These are phyloP conservation scores for Myotis lucifugus DNA, from an alignment of 2,113 vertebrate species.

Conservation along the genomic window DNA sequence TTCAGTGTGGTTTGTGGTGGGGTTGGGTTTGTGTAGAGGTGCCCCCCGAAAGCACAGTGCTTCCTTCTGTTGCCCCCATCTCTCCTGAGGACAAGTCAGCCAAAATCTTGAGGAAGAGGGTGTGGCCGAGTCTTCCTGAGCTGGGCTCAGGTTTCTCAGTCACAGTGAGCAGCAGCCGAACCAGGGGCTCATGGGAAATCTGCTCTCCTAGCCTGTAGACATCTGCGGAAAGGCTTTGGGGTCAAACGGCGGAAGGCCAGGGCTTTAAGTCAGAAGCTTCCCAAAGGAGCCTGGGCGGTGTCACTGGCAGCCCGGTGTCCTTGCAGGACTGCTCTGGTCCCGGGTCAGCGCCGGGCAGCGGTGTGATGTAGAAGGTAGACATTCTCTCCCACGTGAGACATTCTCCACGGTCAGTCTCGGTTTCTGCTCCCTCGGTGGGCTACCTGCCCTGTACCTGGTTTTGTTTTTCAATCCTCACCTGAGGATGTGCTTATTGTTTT, in stretches of 20 bases:
- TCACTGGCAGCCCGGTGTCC: background rate
- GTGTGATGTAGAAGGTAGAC: background rate
- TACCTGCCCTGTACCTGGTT: background rate
- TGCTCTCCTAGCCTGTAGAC: background rate
- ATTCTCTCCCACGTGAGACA: background rate
- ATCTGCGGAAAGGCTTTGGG: background rate
- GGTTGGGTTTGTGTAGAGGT: background rate
- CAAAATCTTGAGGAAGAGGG: background rate
- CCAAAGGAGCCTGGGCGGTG: background rate
- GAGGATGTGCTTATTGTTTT: no score
- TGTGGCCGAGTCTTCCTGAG: background rate
- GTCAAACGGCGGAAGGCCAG: background rate
- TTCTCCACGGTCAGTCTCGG: background rate
- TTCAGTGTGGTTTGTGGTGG: background rate
- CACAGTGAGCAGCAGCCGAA: background rate
- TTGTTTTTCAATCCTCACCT: background rate
- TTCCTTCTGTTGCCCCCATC: background rate
- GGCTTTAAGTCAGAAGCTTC: background rate
- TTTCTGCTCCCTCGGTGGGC: background rate
- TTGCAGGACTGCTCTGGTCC: background rate
- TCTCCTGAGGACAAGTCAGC: background rate
- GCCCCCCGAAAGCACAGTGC: background rate
- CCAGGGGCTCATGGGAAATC: background rate
- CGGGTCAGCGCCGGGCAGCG: background rate
- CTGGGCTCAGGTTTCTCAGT: background rate